Evolutionary conservation across 2,888 invertebrate genomes (phyloP).

Genomic region (Idaea dimidiata): DNA sequence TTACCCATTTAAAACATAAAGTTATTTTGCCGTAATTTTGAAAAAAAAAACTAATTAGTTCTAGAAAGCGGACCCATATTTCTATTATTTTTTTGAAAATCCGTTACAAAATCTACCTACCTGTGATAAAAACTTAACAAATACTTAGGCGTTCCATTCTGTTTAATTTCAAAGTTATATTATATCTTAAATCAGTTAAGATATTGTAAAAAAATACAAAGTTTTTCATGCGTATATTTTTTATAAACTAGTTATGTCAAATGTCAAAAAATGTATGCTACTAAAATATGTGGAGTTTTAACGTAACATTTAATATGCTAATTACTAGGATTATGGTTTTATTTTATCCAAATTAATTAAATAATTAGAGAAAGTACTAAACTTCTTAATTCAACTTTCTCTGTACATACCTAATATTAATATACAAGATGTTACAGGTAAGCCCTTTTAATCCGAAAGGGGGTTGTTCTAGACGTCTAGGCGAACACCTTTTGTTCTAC

Average conservation of each 20-base stretch:
- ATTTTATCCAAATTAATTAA: neutral
- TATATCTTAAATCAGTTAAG: conserved; percentile 1
- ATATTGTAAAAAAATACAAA: neutral
- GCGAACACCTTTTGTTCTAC: no score
- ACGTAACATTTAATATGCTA: neutral
- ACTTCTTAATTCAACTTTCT: neutral
- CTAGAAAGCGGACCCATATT: neutral
- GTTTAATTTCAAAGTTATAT: conserved; percentile 9
- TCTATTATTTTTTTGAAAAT: neutral
- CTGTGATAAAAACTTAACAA: neutral
- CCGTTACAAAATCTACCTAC: neutral
- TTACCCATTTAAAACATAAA: no score
- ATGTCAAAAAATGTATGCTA: neutral
- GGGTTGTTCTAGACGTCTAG: no score
- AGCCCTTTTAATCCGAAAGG: no score
- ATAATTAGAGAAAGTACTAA: neutral
- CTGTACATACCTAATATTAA: neutral
- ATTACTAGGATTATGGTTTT: neutral
- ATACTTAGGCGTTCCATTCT: conserved; percentile 15
- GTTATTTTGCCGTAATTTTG: neutral
- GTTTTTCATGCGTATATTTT: conserved; percentile 2
- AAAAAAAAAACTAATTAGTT: neutral
- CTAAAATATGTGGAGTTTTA: neutral
- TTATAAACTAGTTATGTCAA: conserved; percentile 1
- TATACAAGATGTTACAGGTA: no score